A percentile compares a stretch with the other conserved stretches of the same genome.
phyloP scores from a whole-genome alignment of 2,888 invertebrate genomes.

The Atherix ibis region DNA sequence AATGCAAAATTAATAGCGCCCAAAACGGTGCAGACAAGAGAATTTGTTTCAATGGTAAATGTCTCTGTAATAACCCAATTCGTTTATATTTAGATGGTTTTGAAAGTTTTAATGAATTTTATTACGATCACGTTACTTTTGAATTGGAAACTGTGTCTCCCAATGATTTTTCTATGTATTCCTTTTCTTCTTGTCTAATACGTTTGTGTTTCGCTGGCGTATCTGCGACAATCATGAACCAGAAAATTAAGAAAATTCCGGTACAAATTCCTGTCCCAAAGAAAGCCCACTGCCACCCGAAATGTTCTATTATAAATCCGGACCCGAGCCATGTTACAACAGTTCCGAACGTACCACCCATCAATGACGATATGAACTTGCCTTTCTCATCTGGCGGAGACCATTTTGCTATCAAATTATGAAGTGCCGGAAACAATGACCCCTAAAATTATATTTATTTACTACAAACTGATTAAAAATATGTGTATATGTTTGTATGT shows the following conservation, averaged over 20 bases:
- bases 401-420: constrained; percentile 53
- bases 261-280: constrained; percentile 44
- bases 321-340: constrained; percentile 52
- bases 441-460: constrained; percentile 30
- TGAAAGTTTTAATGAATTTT: constrained; percentile 1
- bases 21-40: constrained; percentile 51
- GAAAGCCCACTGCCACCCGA: constrained; percentile 54
- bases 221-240: constrained; percentile 48
- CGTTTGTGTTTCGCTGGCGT: constrained; percentile 45
- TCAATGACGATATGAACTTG: constrained; percentile 52
- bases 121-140: constrained; percentile 31
- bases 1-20: constrained; percentile 49
- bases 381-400: constrained; percentile 59
- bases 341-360: constrained; percentile 59
- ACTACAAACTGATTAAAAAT: neutral
- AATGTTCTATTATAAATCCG: constrained; percentile 42
- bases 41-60: constrained; percentile 49
- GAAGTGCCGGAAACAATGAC: constrained; percentile 45
- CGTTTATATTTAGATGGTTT: constrained; percentile 6
- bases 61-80: constrained; percentile 18
- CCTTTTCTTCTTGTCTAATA: constrained; percentile 44
- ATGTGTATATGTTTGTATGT: neutral
- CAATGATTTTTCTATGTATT: constrained; percentile 44
- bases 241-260: constrained; percentile 39
- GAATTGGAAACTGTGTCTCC: constrained; percentile 40